Conservation (phyloP, 2,113 vertebrate species). For the Pollachius pollachius region DNA sequence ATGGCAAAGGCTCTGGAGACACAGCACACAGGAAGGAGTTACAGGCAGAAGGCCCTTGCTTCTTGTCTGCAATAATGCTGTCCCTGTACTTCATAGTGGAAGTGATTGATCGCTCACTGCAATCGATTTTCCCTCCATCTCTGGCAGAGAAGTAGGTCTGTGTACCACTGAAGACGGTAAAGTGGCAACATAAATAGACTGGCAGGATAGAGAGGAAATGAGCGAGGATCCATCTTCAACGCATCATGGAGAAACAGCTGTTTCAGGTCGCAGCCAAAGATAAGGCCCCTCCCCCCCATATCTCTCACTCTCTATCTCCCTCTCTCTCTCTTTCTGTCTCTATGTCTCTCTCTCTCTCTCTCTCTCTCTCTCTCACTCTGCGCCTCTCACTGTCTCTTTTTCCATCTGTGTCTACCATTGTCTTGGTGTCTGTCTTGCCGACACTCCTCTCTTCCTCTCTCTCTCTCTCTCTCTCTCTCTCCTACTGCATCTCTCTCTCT, state of each 20-base stretch:
- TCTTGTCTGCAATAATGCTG: constrained; percentile 20
- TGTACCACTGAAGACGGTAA: constrained; percentile 56
- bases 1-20: no score
- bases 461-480: constrained; percentile 24
- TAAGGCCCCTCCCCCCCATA: constrained; percentile 47
- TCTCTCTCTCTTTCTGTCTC: constrained; percentile 14
- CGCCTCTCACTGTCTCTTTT: constrained; percentile 43
- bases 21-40: no score
- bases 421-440: constrained; percentile 4
- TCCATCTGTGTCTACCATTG: constrained; percentile 38
- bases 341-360: constrained; percentile 12
- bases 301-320: constrained; percentile 30
- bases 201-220: constrained; percentile 66
- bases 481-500: constrained; percentile 24
- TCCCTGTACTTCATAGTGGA: constrained; percentile 4
- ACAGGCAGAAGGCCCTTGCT: no score
- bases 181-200: constrained; percentile 64
- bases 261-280: constrained; percentile 70
- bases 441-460: neutral
- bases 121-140: constrained; percentile 51
- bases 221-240: constrained; percentile 64
- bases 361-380: constrained; percentile 26
- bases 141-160: constrained; percentile 42
- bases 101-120: constrained; percentile 47
- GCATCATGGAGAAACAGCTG: constrained; percentile 72